A percentile compares a stretch with the other conserved stretches of the same genome.
These are phyloP conservation scores for Hylia prasina DNA, from an alignment of 2,113 vertebrate genomes.

Conservation along the genomic window DNA sequence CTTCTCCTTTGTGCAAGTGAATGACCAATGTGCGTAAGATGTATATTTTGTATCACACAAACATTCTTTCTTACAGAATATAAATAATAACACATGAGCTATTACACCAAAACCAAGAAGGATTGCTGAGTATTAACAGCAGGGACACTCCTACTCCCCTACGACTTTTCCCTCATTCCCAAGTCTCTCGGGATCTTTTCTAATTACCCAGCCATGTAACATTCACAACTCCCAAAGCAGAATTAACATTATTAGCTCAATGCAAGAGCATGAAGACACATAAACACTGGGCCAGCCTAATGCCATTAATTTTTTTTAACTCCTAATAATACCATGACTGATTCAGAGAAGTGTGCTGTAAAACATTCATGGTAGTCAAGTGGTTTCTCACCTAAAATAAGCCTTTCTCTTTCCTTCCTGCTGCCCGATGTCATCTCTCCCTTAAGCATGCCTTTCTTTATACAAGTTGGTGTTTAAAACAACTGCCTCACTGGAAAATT, in stretches of 20 bases:
- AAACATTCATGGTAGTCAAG: background rate
- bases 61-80: background rate
- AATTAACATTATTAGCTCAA: background rate
- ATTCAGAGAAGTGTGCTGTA: background rate
- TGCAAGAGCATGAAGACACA: background rate
- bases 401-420: background rate
- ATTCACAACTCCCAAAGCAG: background rate
- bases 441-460: background rate
- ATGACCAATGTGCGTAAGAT: background rate
- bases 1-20: background rate
- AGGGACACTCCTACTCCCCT: background rate
- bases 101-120: background rate
- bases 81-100: background rate
- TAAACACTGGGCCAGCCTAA: background rate
- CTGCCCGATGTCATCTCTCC: background rate
- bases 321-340: background rate
- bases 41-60: background rate
- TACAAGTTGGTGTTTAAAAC: background rate
- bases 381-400: background rate
- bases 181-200: background rate
- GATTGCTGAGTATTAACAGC: accelerated
- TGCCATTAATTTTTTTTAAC: background rate
- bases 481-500: background rate
- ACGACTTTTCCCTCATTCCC: background rate
- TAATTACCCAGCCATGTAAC: background rate